Conservation (phyloP, 2,797 vertebrate species). For the Anniella stebbinsi region DNA sequence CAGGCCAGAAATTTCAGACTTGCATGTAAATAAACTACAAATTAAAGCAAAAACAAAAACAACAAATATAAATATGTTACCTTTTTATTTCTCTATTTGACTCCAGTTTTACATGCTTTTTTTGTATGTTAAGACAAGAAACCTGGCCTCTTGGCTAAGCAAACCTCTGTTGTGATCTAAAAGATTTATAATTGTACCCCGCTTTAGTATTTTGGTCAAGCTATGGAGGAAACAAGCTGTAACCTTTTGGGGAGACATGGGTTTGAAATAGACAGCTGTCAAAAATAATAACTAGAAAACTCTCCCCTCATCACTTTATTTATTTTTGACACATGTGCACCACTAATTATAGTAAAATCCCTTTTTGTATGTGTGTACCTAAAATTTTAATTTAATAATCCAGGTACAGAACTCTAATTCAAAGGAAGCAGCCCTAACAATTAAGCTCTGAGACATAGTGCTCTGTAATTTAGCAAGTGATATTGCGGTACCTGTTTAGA, state of each 20-base stretch:
- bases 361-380: background rate
- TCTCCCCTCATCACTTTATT: background rate
- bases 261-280: background rate
- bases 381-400: background rate
- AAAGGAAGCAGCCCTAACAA: background rate
- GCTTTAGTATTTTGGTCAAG: background rate
- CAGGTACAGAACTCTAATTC: background rate
- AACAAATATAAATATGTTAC: too few species aligned
- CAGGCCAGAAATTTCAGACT: background rate
- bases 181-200: background rate
- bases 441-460: background rate
- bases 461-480: background rate
- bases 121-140: background rate
- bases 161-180: background rate
- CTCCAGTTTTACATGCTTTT: background rate
- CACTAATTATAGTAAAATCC: too few species aligned
- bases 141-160: background rate
- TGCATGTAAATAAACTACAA: background rate
- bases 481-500: background rate
- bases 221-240: background rate
- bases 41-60: background rate
- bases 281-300: background rate
- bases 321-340: too few species aligned
- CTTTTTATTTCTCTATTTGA: background rate
- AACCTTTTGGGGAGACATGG: background rate